phyloP scores from a whole-genome alignment of 2,888 invertebrate genomes.

The Cantharis flavilabris region DNA sequence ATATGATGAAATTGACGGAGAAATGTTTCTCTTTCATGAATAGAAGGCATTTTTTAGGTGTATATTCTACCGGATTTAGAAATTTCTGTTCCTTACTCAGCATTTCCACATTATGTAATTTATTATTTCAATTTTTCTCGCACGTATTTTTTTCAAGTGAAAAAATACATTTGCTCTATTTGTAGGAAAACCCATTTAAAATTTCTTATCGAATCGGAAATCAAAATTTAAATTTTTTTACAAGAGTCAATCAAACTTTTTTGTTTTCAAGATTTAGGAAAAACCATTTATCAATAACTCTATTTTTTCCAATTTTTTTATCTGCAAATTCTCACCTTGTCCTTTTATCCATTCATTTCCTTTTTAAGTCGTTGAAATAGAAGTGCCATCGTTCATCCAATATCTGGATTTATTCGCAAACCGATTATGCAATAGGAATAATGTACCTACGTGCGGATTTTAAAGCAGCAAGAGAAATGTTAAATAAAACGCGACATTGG shows the following conservation, averaged over 20 bases:
- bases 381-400: constrained; percentile 12
- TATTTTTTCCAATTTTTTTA: constrained; percentile 9
- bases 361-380: constrained; percentile 16
- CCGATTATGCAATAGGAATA: background rate
- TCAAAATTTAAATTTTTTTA: background rate
- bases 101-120: background rate
- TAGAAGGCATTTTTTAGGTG: background rate
- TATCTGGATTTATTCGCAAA: constrained; percentile 14
- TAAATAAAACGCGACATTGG: constrained; percentile 15
- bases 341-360: constrained; percentile 4
- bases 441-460: constrained; percentile 7
- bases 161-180: background rate
- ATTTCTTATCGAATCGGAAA: background rate
- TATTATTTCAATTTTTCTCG: background rate
- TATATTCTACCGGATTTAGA: background rate
- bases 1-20: background rate
- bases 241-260: background rate
- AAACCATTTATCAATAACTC: background rate
- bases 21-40: background rate
- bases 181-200: background rate
- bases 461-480: constrained; percentile 8
- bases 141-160: background rate
- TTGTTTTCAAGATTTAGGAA: background rate
- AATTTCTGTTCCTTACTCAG: background rate
- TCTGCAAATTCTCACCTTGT: constrained; percentile 11